Base-by-base conservation (phyloP, 2,113 vertebrate genomes). In the Alaudala cheleensis region DNA sequence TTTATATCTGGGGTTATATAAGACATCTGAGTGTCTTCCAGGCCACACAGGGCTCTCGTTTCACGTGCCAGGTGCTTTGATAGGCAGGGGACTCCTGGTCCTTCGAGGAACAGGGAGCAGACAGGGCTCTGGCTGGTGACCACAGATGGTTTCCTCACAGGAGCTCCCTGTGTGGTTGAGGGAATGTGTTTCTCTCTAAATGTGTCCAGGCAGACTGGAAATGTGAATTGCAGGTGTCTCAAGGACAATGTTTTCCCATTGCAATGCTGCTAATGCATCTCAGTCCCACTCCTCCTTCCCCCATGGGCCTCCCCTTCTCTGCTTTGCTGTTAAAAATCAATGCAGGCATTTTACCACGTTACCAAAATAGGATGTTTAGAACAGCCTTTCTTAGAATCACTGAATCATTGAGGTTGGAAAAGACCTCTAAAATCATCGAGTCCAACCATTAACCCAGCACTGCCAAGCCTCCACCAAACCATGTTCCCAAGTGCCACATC, bases 231-330 rank as follows among this genome's bases (percentile, higher is more conserved):
- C 67, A 37, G 28, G 34, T 45, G 8, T 54, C 58, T 86, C 1
- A 10, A 86, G 90, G 92, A 73, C 60, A 53, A 13, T 5, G 28
- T 28, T 93, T 88, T 57, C 88, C 57, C 12, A 3, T 34, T 45
- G 69, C 47, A 90, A 53, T 28, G 60, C 44, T 84, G 86, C 61
- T 96, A 94, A 90, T 74, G 85, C 62, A 91, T 51, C 80, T 74
- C 80, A 69, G 83, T 57, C 24, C 53, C 69, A 23, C 40, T 79
- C 56, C 45, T 86, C 10, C 24, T 49, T 88, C 10, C 24, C 66
- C 40, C 57, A 7, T 0, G 5, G 88, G 72, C 49, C 71, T 26
- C 66, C n/a, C n/a, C 74, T 39, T 49, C 44, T 83, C 72, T 26
- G 23, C 49, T 79, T 54, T 79, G 61, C 71, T 60, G 39, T 64